Evolutionary conservation across 2,888 invertebrate genomes (phyloP).

Genomic region (Teleiodes luculella): DNA sequence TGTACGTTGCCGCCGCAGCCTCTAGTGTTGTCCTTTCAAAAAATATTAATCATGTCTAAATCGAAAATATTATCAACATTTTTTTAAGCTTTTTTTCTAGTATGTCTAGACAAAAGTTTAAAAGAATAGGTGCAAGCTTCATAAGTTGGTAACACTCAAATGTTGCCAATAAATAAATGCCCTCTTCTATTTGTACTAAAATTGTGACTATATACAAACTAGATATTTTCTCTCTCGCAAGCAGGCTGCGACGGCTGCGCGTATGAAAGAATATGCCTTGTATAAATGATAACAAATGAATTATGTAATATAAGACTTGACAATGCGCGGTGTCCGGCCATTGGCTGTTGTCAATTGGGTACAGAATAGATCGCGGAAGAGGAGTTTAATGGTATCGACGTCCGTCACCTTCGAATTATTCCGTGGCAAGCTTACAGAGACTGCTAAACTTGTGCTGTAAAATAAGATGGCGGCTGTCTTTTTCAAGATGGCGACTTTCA

Average conservation of each 20-base stretch:
- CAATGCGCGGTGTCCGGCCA: conserved; percentile 53
- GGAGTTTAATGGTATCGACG: conserved; percentile 28
- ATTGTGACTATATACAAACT: neutral
- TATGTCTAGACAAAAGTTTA: too few species aligned
- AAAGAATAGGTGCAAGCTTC: too few species aligned
- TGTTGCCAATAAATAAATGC: neutral
- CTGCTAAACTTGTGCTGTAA: neutral
- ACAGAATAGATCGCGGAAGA: conserved; percentile 43
- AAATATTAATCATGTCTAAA: neutral
- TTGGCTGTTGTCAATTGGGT: conserved; percentile 64
- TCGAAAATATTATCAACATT: neutral
- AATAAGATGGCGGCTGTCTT: too few species aligned
- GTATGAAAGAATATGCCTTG: conserved; percentile 69
- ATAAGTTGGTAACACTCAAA: too few species aligned
- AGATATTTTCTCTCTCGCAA: conserved; percentile 11
- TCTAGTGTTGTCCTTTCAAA: conserved; percentile 8
- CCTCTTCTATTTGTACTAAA: neutral
- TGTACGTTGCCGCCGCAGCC: conserved; percentile 46
- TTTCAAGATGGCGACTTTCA: too few species aligned
- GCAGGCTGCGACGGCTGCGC: conserved; percentile 43
- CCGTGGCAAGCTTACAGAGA: conserved; percentile 3
- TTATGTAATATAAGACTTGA: conserved; percentile 73
- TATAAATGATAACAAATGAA: conserved; percentile 72
- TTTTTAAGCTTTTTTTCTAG: too few species aligned
- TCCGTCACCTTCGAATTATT: neutral